phyloP scores from a whole-genome alignment of 2,113 vertebrate species.

The Uria lomvia region DNA sequence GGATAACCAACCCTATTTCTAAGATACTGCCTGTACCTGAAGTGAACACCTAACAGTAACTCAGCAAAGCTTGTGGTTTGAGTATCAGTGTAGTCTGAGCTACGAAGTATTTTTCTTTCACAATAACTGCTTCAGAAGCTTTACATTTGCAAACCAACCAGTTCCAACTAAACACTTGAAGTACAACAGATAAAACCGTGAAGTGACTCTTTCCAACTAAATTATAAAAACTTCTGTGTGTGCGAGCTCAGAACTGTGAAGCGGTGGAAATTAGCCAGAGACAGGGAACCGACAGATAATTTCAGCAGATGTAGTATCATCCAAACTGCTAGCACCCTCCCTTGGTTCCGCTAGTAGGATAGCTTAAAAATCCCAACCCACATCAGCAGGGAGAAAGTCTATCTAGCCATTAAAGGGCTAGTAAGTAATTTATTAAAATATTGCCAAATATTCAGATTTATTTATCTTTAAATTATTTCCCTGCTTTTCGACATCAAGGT shows the following conservation, averaged over 20 bases:
- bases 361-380: neutral
- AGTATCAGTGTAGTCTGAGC: neutral
- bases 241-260: neutral
- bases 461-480: neutral
- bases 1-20: neutral
- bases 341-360: neutral
- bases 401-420: neutral
- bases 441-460: neutral
- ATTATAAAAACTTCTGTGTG: neutral
- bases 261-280: neutral
- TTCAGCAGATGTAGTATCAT: neutral
- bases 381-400: neutral
- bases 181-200: neutral
- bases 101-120: neutral
- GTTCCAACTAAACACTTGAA: neutral
- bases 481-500: neutral
- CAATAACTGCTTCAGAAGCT: neutral
- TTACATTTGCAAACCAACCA: neutral
- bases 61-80: neutral
- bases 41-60: neutral
- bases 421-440: neutral
- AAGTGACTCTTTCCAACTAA: neutral
- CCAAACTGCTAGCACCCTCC: neutral
- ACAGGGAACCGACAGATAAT: neutral
- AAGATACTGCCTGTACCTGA: neutral